Evolutionary conservation across 2,113 vertebrate genomes (phyloP).

Genomic region (Sakesphorus luctuosus): DNA sequence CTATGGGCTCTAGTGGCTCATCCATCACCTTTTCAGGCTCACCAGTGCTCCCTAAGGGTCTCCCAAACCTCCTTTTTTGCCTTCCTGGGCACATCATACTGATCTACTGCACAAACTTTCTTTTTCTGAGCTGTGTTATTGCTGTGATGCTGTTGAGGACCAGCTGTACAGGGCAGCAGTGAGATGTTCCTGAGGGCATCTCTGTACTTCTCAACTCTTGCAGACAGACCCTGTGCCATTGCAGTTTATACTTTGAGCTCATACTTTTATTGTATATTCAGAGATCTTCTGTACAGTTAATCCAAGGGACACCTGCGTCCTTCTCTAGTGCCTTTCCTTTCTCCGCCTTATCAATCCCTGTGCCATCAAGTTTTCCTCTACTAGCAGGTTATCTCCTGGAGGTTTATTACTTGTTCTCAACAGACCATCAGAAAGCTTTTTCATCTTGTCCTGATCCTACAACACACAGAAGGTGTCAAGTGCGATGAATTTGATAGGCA

Average conservation of each 20-base stretch:
- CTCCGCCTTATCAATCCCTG: background rate
- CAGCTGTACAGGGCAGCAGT: background rate
- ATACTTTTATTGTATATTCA: background rate
- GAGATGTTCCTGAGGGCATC: background rate
- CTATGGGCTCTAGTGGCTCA: background rate
- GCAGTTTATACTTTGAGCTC: background rate
- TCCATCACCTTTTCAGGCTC: background rate
- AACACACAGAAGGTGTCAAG: background rate
- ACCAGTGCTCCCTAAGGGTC: rapidly evolving
- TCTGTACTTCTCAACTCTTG: background rate
- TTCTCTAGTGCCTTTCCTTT: background rate
- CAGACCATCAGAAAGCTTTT: background rate
- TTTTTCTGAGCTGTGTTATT: background rate
- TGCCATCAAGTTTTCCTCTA: background rate
- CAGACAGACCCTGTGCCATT: background rate
- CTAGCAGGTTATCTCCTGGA: background rate
- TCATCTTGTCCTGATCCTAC: background rate
- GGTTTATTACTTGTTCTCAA: background rate
- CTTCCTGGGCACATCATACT: background rate
- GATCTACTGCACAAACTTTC: background rate
- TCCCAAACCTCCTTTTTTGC: background rate
- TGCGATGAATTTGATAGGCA: background rate
- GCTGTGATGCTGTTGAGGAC: background rate
- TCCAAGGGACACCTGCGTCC: background rate
- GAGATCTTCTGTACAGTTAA: background rate